These are phyloP conservation scores for Paedocypris micromegethes DNA, from an alignment of 2,797 vertebrate genomes.

Conservation along the genomic window DNA sequence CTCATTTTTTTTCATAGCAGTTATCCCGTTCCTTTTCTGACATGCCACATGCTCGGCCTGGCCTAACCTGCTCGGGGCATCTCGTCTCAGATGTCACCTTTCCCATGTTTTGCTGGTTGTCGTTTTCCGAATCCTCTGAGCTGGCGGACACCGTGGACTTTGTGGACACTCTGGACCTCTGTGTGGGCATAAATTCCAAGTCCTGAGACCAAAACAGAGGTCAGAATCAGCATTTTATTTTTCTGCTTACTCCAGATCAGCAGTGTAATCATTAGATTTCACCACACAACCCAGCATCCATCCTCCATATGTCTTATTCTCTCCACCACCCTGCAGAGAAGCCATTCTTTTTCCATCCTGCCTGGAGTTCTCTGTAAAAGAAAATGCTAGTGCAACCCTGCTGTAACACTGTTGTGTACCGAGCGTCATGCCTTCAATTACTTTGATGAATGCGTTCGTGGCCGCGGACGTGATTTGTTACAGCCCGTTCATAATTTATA, in stretches of 20 bases:
- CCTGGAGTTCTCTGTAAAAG: constrained; percentile 5
- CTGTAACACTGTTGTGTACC: constrained; percentile 38
- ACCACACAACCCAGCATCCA: constrained; percentile 12
- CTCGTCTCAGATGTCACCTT: constrained; percentile 18
- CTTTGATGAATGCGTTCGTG: constrained; percentile 43
- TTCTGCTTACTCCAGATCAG: constrained; percentile 64
- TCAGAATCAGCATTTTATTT: constrained; percentile 61
- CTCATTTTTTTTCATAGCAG: too few species aligned
- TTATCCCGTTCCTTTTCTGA: too few species aligned
- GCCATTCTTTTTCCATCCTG: constrained; percentile 11
- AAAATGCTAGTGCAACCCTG: constrained; percentile 32
- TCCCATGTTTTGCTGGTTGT: constrained; percentile 27
- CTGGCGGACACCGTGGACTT: constrained; percentile 2
- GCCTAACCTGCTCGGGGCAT: constrained; percentile 2
- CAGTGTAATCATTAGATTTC: constrained; percentile 49
- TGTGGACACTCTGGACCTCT: constrained; percentile 34
- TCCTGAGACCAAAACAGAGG: constrained; percentile 49
- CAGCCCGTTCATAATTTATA: constrained; percentile 45
- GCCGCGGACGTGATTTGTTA: constrained; percentile 34
- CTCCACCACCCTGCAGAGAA: constrained; percentile 5
- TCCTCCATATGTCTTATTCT: constrained; percentile 1
- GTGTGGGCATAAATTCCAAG: constrained; percentile 56
- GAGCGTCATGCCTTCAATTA: constrained; percentile 38
- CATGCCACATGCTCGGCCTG: not conserved
- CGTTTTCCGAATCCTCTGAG: constrained; percentile 16